Evolutionary conservation across 2,888 invertebrate genomes (phyloP).

Genomic region (Archips crataeganus): DNA sequence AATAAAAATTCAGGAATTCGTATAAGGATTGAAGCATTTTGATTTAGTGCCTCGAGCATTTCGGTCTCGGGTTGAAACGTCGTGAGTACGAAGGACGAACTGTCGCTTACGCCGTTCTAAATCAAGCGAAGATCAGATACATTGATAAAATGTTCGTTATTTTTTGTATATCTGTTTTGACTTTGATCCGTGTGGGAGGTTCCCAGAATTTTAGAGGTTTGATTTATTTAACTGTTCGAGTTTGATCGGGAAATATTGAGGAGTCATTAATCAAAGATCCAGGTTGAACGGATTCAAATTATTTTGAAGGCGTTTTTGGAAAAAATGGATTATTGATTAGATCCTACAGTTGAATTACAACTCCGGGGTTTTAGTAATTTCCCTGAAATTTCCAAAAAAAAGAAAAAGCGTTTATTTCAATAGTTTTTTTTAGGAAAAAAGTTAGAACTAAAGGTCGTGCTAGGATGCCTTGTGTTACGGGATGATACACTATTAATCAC

Average conservation of each 20-base stretch:
- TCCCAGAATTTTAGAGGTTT: conserved; percentile 29
- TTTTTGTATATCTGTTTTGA: conserved; percentile 32
- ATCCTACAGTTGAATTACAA: too few relatives aligned
- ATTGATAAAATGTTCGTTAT: conserved; percentile 33
- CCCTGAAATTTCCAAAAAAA: too few relatives aligned
- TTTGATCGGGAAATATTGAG: conserved; percentile 29
- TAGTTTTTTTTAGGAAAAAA: too few relatives aligned
- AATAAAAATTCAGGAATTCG: conserved; percentile 66
- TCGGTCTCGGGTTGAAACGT: conserved; percentile 38
- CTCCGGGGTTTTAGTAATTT: too few relatives aligned
- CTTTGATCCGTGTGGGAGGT: conserved; percentile 34
- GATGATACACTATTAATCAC: too few relatives aligned
- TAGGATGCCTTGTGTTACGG: too few relatives aligned
- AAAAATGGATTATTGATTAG: not conserved
- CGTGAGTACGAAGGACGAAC: not conserved
- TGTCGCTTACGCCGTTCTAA: not conserved
- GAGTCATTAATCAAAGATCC: conserved; percentile 3
- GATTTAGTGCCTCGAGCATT: conserved; percentile 70
- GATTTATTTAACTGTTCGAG: conserved; percentile 38
- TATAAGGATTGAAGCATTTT: conserved; percentile 52
- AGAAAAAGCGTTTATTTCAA: too few relatives aligned
- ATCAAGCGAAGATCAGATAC: conserved; percentile 29
- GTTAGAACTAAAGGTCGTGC: too few relatives aligned
- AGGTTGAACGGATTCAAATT: not conserved
- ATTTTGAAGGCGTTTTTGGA: not conserved